phyloP scores from a whole-genome alignment of 2,797 vertebrate species.

The Enteromius radiatus region DNA sequence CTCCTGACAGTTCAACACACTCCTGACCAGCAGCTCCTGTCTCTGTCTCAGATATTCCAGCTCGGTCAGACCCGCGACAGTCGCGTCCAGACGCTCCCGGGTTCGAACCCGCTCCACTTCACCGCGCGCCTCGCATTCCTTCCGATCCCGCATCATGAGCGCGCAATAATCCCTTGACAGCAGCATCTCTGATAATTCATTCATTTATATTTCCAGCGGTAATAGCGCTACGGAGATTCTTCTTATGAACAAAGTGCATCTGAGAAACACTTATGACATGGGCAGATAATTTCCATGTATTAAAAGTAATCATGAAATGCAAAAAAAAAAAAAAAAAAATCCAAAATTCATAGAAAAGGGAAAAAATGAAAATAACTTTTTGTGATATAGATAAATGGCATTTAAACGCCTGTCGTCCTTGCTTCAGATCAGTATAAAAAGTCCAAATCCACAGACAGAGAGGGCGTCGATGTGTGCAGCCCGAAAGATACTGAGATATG shows the following conservation, averaged over 20 bases:
- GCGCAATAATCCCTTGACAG: slow-evolving; percentile 56
- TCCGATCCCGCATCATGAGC: slow-evolving; percentile 61
- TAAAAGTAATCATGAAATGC: slow-evolving; percentile 46
- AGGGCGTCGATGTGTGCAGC: slow-evolving; percentile 6
- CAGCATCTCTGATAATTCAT: slow-evolving; percentile 61
- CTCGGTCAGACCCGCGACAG: slow-evolving; percentile 87
- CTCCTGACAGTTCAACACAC: slow-evolving; percentile 71
- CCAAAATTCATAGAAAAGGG: background rate
- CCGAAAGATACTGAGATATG: slow-evolving; percentile 44
- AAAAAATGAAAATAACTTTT: slow-evolving; percentile 3
- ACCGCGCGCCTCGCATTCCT: slow-evolving; percentile 63
- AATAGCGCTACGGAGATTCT: background rate
- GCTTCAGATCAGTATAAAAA: slow-evolving; percentile 18
- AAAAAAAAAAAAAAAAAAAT: slow-evolving; percentile 10
- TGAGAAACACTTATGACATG: slow-evolving; percentile 25
- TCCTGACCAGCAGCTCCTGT: slow-evolving; percentile 85
- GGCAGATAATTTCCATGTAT: background rate
- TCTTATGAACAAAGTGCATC: background rate
- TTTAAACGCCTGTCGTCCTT: slow-evolving; percentile 20
- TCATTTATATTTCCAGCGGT: slow-evolving; percentile 55
- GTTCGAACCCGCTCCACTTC: slow-evolving; percentile 77
- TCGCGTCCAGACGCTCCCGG: slow-evolving; percentile 87
- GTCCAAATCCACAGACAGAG: slow-evolving; percentile 40
- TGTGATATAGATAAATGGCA: background rate
- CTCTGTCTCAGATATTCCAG: slow-evolving; percentile 86